These are phyloP conservation scores for Trichonephila inaurata DNA, from an alignment of 1,140 invertebrate species.

Conservation along the genomic window DNA sequence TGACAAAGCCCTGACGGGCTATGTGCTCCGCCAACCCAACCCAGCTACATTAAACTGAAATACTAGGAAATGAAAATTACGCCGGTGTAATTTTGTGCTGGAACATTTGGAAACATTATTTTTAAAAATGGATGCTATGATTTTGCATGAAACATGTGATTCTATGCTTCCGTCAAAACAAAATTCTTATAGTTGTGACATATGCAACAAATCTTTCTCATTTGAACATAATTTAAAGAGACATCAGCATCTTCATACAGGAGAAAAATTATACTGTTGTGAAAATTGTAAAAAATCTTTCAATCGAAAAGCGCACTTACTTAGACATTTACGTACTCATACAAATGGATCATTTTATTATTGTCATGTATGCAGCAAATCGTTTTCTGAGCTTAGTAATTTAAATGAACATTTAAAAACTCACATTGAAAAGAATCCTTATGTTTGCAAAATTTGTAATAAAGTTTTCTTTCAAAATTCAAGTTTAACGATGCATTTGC, in stretches of 20 bases:
- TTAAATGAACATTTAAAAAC: not conserved
- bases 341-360: not conserved
- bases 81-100: too few species aligned
- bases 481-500: not conserved
- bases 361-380: not conserved
- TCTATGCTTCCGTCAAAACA: too few species aligned
- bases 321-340: not conserved
- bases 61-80: too few species aligned
- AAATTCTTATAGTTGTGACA: not conserved
- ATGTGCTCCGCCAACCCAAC: too few species aligned
- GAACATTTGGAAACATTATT: too few species aligned
- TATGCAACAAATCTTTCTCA: not conserved
- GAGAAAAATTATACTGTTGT: not conserved
- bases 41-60: too few species aligned
- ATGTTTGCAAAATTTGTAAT: not conserved
- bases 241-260: not conserved
- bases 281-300: not conserved
- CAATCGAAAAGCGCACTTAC: not conserved
- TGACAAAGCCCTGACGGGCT: too few species aligned
- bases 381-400: not conserved
- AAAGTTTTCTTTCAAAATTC: not conserved
- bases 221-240: not conserved
- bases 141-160: too few species aligned
- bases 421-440: not conserved
- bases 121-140: too few species aligned